These are phyloP conservation scores for Petroica traversi DNA, from an alignment of 2,113 vertebrate genomes.

Conservation along the genomic window DNA sequence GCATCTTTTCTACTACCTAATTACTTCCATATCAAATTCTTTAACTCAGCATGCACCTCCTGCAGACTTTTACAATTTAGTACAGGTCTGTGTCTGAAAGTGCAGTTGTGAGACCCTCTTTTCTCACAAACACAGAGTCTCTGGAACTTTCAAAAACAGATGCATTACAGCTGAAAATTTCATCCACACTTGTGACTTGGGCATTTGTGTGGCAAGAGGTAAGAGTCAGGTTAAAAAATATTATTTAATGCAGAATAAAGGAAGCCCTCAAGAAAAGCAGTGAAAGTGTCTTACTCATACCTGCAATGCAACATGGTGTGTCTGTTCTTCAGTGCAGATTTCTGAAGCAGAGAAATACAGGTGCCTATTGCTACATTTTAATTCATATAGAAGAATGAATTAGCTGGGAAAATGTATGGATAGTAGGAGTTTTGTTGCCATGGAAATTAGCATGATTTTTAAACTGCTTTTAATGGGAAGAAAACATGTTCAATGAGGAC, in stretches of 20 bases:
- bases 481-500: not conserved
- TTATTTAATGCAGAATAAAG: not conserved
- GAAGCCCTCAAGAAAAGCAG: not conserved
- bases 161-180: not conserved
- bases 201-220: not conserved
- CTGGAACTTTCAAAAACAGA: not conserved
- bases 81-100: not conserved
- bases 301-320: not conserved
- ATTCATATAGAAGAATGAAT: not conserved
- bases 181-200: not conserved
- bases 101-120: not conserved
- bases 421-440: not conserved
- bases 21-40: conserved; percentile 81
- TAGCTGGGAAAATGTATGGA: not conserved
- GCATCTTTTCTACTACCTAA: conserved; percentile 72
- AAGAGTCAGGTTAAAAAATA: not conserved
- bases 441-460: not conserved
- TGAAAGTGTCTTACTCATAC: not conserved
- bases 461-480: not conserved
- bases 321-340: not conserved
- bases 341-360: not conserved
- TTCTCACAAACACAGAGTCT: not conserved
- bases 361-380: not conserved
- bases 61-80: not conserved
- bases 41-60: conserved; percentile 1